Percentiles rank a stretch among this genome's conserved stretches.
These are phyloP conservation scores for Gibbula magus DNA, from an alignment of 2,888 invertebrate species.

Conservation along the genomic window DNA sequence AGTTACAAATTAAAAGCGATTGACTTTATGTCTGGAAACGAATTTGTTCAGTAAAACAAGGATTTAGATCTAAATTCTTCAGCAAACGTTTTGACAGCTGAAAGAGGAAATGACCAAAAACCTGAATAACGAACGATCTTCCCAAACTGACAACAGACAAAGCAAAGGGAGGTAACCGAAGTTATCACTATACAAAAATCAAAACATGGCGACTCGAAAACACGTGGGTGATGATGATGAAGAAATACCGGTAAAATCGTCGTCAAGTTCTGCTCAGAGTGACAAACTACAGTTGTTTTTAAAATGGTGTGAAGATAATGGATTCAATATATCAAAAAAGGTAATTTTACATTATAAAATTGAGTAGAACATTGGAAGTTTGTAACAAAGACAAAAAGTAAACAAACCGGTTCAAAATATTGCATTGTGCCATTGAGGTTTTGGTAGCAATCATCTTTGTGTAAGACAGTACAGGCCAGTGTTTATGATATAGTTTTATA, in stretches of 20 bases:
- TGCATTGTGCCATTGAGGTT: no score
- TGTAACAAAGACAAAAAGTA: background rate
- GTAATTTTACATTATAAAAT: slow-evolving; percentile 21
- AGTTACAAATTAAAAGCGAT: no score
- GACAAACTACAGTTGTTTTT: slow-evolving; percentile 37
- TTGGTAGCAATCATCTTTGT: no score
- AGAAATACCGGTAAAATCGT: slow-evolving; percentile 28
- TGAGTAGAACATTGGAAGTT: no score
- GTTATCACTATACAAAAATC: background rate
- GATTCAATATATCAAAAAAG: slow-evolving; percentile 41
- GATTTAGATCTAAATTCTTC: background rate
- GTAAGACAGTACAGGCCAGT: no score
- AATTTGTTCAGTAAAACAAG: no score
- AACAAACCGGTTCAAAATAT: no score
- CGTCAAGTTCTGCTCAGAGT: background rate
- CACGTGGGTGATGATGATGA: slow-evolving; percentile 20
- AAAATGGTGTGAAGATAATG: slow-evolving; percentile 40
- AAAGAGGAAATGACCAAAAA: no score
- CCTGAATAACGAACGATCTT: background rate
- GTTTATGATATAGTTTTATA: no score
- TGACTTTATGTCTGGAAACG: no score
- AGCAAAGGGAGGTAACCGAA: background rate
- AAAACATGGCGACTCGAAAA: slow-evolving; percentile 46
- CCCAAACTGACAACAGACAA: background rate
- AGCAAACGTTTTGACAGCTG: background rate